These are phyloP conservation scores for Penaeus japonicus DNA, from an alignment of 1,140 invertebrate genomes.

Conservation along the genomic window DNA sequence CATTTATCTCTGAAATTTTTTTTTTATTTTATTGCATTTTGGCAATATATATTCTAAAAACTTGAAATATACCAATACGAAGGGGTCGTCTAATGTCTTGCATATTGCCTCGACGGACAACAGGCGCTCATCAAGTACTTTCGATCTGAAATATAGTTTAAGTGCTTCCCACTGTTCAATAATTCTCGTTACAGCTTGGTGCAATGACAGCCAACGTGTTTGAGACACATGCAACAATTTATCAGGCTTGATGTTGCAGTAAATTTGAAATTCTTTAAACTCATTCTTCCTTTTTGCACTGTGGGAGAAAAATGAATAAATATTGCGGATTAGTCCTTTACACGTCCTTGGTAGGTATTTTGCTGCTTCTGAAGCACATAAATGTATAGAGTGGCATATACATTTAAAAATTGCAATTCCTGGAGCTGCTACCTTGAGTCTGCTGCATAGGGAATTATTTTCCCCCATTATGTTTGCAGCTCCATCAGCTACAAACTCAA, in stretches of 20 bases:
- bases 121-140: neutral
- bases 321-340: neutral
- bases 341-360: neutral
- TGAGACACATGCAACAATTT: neutral
- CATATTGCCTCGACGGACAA: neutral
- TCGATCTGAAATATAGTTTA: neutral
- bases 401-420: neutral
- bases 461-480: slow-evolving; percentile 1
- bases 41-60: slow-evolving; percentile 3
- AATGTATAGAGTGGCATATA: neutral
- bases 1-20: neutral
- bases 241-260: neutral
- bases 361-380: neutral
- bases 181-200: neutral
- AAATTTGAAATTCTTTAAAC: neutral
- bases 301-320: neutral
- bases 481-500: neutral
- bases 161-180: neutral
- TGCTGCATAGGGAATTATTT: neutral
- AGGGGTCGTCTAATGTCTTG: neutral
- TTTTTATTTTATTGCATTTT: neutral
- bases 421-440: neutral
- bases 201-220: slow-evolving; percentile 18
- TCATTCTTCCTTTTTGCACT: neutral
- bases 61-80: neutral